Evolutionary conservation across 2,797 vertebrate species (phyloP).

Genomic region (Rousettus madagascariensis): DNA sequence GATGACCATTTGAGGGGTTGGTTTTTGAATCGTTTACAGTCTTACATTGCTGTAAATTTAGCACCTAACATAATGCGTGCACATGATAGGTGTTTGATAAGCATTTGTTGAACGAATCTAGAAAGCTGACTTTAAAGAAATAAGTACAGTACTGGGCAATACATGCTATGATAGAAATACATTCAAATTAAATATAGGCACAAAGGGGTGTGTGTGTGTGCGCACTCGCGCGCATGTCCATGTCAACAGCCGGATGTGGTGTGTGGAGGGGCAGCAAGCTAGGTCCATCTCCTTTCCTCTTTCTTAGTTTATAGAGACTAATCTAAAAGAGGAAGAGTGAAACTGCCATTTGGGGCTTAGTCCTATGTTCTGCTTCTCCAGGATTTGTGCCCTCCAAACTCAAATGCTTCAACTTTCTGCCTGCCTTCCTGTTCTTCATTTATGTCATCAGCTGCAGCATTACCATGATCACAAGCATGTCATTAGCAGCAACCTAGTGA

Average conservation of each 20-base stretch:
- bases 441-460: background rate
- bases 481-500: background rate
- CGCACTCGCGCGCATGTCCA: rapidly evolving
- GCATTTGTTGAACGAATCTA: background rate
- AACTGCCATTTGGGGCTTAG: background rate
- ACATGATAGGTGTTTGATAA: background rate
- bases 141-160: background rate
- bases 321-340: background rate
- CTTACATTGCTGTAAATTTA: background rate
- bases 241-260: background rate
- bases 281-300: background rate
- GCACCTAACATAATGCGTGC: background rate
- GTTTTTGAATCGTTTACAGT: background rate
- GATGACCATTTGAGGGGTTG: background rate
- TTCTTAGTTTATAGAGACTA: background rate
- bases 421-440: background rate
- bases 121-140: constrained; percentile 22
- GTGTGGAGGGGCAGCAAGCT: background rate
- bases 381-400: background rate
- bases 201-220: background rate
- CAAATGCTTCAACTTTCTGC: background rate
- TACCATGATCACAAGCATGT: background rate
- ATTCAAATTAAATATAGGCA: background rate
- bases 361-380: background rate
- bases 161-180: background rate